phyloP scores from a whole-genome alignment of 2,888 invertebrate genomes.

The Oscheius myriophilus region DNA sequence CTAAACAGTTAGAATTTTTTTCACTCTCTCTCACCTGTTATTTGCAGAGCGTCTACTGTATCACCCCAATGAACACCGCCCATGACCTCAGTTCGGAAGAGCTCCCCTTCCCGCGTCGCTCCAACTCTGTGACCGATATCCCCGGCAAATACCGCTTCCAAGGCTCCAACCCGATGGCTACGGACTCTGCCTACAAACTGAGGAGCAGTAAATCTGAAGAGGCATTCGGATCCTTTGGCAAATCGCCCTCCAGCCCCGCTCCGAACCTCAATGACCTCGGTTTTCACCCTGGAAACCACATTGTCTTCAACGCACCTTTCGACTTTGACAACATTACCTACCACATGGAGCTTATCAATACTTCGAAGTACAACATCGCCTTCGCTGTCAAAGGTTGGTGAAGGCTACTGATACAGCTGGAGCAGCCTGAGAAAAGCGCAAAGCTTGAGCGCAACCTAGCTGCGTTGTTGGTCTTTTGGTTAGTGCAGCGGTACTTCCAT shows the following conservation, averaged over 20 bases:
- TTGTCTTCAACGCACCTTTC: conserved; percentile 28
- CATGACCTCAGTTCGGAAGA: too few relatives aligned
- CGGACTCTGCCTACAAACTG: conserved; percentile 6
- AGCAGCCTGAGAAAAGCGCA: too few relatives aligned
- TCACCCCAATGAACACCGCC: too few relatives aligned
- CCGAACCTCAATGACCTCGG: conserved; percentile 3
- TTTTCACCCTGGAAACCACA: neutral
- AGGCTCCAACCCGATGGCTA: conserved; percentile 13
- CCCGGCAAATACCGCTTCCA: neutral
- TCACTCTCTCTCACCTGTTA: too few relatives aligned
- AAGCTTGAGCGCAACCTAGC: too few relatives aligned
- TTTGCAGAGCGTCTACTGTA: too few relatives aligned
- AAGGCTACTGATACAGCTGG: too few relatives aligned
- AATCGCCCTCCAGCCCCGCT: neutral
- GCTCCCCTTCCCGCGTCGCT: neutral
- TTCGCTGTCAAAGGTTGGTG: conserved; percentile 16
- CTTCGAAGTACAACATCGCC: conserved; percentile 11
- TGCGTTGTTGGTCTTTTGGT: too few relatives aligned
- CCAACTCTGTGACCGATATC: neutral
- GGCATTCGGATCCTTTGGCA: too few relatives aligned
- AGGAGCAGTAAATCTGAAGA: too few relatives aligned
- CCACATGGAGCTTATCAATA: conserved; percentile 4
- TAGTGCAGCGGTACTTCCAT: too few relatives aligned
- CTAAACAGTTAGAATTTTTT: too few relatives aligned
- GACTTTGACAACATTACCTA: conserved; percentile 16